Percentiles rank a stretch among this genome's conserved stretches.
phyloP scores from a whole-genome alignment of 2,113 vertebrate species.

The Phalacrocorax carbo region DNA sequence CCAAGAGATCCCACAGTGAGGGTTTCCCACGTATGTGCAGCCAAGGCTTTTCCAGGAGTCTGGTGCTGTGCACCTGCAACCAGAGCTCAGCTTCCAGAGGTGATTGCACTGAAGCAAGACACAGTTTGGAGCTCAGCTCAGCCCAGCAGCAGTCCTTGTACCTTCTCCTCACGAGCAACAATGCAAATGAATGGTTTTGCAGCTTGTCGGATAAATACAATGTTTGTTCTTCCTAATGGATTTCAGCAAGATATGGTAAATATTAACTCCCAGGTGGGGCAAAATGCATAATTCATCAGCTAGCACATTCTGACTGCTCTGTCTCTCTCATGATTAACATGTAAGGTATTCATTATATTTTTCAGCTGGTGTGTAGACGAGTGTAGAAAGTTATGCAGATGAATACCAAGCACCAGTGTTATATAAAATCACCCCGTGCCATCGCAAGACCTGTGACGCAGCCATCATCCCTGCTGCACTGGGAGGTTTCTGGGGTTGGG shows the following conservation, averaged over 20 bases:
- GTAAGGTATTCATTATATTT: not conserved
- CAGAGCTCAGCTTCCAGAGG: not conserved
- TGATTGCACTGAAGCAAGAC: fast-evolving
- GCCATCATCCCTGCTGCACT: not conserved
- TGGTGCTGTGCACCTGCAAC: not conserved
- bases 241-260: conserved; percentile 46
- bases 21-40: fast-evolving
- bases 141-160: fast-evolving
- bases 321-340: not conserved
- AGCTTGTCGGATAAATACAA: not conserved
- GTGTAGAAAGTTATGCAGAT: not conserved
- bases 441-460: no score
- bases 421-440: not conserved
- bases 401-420: not conserved
- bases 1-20: fast-evolving
- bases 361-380: not conserved
- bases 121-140: fast-evolving
- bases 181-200: not conserved
- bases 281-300: conserved; percentile 47
- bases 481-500: not conserved
- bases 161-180: not conserved
- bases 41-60: fast-evolving
- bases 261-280: conserved; percentile 37
- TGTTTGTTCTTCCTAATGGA: conserved; percentile 60
- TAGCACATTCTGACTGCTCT: not conserved